These are phyloP conservation scores for Lepus europaeus DNA, from an alignment of 2,113 vertebrate genomes.

Conservation along the genomic window DNA sequence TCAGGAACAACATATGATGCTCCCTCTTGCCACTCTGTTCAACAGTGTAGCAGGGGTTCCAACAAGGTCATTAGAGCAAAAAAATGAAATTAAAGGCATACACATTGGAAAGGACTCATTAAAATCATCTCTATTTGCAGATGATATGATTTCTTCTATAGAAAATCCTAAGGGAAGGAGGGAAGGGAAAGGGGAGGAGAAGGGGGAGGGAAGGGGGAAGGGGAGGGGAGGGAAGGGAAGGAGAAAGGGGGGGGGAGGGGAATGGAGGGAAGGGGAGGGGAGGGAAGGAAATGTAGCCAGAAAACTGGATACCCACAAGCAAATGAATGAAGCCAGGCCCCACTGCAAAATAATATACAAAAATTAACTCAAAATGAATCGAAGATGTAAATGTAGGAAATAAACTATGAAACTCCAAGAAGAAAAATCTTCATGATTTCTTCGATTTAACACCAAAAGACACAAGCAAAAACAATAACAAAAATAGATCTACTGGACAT, in stretches of 20 bases:
- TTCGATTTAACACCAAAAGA: background rate
- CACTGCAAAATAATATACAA: background rate
- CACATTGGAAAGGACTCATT: conserved; percentile 33
- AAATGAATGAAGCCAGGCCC: background rate
- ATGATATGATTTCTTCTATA: background rate
- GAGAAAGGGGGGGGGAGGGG: too few species aligned
- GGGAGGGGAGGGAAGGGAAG: too few species aligned
- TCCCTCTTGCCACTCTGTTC: background rate
- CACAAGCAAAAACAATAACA: background rate
- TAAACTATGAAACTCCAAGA: background rate
- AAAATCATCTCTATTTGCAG: conserved; percentile 19
- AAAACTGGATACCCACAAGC: background rate
- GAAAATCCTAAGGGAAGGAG: background rate
- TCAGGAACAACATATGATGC: background rate
- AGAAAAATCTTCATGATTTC: background rate
- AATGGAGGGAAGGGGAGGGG: too few species aligned
- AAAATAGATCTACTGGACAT: background rate
- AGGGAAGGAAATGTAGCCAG: too few species aligned
- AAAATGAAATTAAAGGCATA: conserved; percentile 10
- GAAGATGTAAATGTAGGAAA: background rate
- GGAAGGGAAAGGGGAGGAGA: too few species aligned
- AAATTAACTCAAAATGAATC: background rate
- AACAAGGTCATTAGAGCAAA: background rate
- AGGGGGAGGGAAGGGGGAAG: too few species aligned
- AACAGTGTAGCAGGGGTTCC: background rate